These are phyloP conservation scores for Sylvietta virens DNA, from an alignment of 2,113 vertebrate genomes.

Conservation along the genomic window DNA sequence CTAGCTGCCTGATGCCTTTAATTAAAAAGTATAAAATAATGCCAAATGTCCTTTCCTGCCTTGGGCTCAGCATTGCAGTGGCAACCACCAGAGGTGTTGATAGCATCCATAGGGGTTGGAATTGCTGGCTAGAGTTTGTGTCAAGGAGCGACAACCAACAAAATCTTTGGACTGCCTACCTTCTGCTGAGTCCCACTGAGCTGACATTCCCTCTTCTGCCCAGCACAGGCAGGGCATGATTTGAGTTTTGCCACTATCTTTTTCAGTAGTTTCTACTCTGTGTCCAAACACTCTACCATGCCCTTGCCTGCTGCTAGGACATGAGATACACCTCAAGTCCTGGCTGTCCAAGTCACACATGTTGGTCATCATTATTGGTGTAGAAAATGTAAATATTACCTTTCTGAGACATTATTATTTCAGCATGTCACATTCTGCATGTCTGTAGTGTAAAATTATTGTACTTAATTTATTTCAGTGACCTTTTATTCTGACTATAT, in stretches of 20 bases:
- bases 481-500: background rate
- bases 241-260: background rate
- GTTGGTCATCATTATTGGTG: rapidly evolving
- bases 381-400: background rate
- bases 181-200: background rate
- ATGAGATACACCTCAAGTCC: background rate
- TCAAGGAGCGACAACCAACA: background rate
- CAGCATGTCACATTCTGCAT: background rate
- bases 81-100: background rate
- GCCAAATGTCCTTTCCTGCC: background rate
- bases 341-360: background rate
- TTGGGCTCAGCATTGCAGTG: background rate
- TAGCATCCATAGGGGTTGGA: background rate
- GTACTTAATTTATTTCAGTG: background rate
- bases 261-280: background rate
- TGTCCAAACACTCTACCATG: background rate
- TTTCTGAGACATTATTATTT: background rate
- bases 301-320: background rate
- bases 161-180: background rate
- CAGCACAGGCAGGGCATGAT: background rate
- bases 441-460: background rate
- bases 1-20: background rate
- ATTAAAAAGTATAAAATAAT: background rate
- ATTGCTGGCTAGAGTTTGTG: background rate
- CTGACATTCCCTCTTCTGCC: background rate